Conservation (phyloP, 1,140 invertebrate species). For the Drosophila santomea region DNA sequence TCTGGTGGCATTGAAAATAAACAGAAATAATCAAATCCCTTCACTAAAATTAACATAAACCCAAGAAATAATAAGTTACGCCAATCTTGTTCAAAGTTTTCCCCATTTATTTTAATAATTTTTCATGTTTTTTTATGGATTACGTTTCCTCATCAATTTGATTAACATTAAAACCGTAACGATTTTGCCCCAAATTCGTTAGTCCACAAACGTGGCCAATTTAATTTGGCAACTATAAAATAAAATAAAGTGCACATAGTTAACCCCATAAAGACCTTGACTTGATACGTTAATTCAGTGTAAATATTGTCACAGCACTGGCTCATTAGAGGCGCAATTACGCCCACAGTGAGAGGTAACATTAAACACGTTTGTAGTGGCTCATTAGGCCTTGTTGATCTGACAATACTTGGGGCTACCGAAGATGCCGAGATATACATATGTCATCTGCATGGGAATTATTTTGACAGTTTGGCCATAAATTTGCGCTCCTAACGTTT, state of each 20-base stretch:
- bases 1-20: too few relatives aligned
- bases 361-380: conserved; percentile 27
- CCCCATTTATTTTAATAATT: conserved; percentile 13
- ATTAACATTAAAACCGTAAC: conserved; percentile 39
- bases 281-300: conserved; percentile 18
- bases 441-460: conserved; percentile 3
- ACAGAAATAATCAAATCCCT: neutral
- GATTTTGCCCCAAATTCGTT: conserved; percentile 30
- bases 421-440: conserved; percentile 33
- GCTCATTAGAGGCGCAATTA: conserved; percentile 48
- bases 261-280: conserved; percentile 37
- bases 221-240: conserved; percentile 1
- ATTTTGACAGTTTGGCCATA: conserved; percentile 40
- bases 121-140: conserved; percentile 9
- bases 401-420: conserved; percentile 61
- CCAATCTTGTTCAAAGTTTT: conserved; percentile 15
- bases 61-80: conserved; percentile 4
- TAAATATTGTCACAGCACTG: conserved; percentile 26
- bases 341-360: conserved; percentile 44
- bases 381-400: conserved; percentile 67
- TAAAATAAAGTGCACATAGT: conserved; percentile 21
- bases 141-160: conserved; percentile 26
- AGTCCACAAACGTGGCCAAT: conserved; percentile 11
- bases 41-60: conserved; percentile 21
- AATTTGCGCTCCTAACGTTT: conserved; percentile 48